Base-by-base conservation (phyloP, 2,797 vertebrate genomes). In the Pachyuromys duprasi region DNA sequence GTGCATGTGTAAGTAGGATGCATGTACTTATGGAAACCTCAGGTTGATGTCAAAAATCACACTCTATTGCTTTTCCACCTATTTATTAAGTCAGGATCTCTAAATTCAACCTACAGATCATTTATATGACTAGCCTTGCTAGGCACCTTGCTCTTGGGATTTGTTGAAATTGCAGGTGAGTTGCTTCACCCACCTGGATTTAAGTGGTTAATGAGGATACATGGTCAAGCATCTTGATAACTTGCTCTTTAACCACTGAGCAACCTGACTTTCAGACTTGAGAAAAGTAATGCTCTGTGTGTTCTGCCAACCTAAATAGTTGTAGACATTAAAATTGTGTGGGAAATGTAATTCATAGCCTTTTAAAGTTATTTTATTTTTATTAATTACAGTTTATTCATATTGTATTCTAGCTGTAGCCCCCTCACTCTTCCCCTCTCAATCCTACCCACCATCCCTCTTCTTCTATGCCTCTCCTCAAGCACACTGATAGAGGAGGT, bases 221-320 rank as follows among this genome's bases (percentile, higher is more conserved):
- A 31, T 82, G 57, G 36, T 82, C 20, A 82, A 82, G 36, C 24
- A 82, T 60, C n/a, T 49, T 76, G 45, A 15, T 76, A 7, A 42
- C 62, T 45, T 3, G 17, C 39, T 53, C 31, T 55, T 79, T 86
- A 53, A 84, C 82, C 12, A 33, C 12, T 86, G 42, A 14, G n/a
- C 62, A 33, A 65, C 17, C 11, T 28, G 5, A 49, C 39, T 65
- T 45, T 62, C 76, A 78, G 39, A 39, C 39, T 94, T 94, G 81
- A 87, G 55, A 78, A 92, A 92, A 92, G 45, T 24, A 96, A 62
- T 90, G 69, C 4, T 81, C 53, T 79, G 42, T 22, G 22, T 92
- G 39, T 13, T 91, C 5, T 60, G 5, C 33, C 31, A 90, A 53
- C 75, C 78, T 93, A 86, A 86, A 83, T 65, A 91, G 33, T 70